phyloP scores from a whole-genome alignment of 2,113 vertebrate genomes.

The Poicephalus meyeri region DNA sequence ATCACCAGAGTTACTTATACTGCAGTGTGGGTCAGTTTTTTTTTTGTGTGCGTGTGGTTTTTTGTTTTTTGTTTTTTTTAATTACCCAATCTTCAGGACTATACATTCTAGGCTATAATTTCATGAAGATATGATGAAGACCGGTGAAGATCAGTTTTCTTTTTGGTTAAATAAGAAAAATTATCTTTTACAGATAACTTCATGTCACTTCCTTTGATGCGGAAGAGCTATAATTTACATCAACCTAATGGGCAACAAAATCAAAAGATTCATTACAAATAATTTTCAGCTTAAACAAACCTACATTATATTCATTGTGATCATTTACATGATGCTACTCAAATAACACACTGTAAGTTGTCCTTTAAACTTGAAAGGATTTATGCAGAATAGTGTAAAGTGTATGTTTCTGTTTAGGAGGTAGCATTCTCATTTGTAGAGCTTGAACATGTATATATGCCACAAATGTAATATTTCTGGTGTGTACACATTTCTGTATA shows the following conservation, averaged over 20 bases:
- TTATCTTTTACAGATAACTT: not conserved
- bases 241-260: not conserved
- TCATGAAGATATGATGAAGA: not conserved
- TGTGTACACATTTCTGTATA: not conserved
- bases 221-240: not conserved
- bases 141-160: not conserved
- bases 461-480: not conserved
- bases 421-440: not conserved
- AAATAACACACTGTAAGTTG: not conserved
- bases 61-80: not conserved
- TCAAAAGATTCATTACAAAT: not conserved
- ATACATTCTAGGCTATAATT: not conserved
- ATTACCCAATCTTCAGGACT: not conserved
- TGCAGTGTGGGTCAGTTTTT: not conserved
- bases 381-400: not conserved
- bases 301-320: not conserved
- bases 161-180: not conserved
- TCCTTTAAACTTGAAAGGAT: not conserved
- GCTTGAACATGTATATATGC: accelerated
- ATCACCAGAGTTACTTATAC: not conserved
- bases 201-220: not conserved
- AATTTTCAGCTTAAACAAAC: not conserved
- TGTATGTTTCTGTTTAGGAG: not conserved
- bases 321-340: not conserved
- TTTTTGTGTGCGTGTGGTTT: not conserved